phyloP scores from a whole-genome alignment of 2,888 invertebrate species.

The Tenthredo mesomela region DNA sequence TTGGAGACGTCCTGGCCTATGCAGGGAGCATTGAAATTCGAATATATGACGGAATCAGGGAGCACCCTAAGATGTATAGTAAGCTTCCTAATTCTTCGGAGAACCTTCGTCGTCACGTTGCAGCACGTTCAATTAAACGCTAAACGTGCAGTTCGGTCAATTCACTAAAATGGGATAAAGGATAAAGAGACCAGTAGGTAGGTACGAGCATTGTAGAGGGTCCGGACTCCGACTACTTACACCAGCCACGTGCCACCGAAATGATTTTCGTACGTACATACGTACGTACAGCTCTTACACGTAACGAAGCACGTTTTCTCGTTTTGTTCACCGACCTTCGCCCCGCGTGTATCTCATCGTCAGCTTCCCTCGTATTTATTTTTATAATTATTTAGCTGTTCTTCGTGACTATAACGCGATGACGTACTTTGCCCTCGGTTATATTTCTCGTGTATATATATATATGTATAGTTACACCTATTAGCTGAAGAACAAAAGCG shows the following conservation, averaged over 20 bases:
- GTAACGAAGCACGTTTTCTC: conserved; percentile 35
- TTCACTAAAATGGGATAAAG: conserved; percentile 5
- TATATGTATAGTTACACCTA: no score
- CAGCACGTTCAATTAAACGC: conserved; percentile 10
- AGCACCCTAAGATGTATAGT: not conserved
- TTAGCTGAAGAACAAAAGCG: not conserved
- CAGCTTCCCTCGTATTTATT: not conserved
- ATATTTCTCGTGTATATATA: not conserved
- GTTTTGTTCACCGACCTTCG: not conserved
- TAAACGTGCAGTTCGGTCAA: conserved; percentile 18
- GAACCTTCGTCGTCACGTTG: not conserved
- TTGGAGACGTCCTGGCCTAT: no score
- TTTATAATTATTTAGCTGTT: not conserved
- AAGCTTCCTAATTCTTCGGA: not conserved
- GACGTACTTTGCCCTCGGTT: not conserved
- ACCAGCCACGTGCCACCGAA: conserved; percentile 27
- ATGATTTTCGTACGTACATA: conserved; percentile 23
- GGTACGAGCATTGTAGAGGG: not conserved
- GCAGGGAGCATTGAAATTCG: no score
- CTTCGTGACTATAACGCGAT: not conserved
- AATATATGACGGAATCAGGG: no score
- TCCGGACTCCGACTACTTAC: not conserved
- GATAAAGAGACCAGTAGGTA: not conserved
- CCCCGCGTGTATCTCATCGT: not conserved
- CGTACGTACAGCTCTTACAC: not conserved